Evolutionary conservation across 2,888 invertebrate species (phyloP).

Genomic region (Lycia hirtaria): DNA sequence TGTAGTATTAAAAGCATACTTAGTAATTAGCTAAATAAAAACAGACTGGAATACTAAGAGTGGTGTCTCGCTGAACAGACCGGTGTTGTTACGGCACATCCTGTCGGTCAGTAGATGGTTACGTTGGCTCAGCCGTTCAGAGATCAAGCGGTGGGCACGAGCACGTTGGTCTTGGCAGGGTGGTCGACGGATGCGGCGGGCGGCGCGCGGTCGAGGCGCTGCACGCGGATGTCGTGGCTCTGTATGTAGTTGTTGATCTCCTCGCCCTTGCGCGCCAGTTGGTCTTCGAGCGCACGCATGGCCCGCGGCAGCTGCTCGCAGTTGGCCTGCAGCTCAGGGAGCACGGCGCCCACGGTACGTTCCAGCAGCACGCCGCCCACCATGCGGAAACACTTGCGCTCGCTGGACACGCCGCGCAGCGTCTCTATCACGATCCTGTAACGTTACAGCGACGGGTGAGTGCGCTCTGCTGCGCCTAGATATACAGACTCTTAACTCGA

Average conservation of each 20-base stretch:
- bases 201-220: slow-evolving; percentile 63
- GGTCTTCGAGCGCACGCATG: slow-evolving; percentile 93
- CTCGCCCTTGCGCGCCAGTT: slow-evolving; percentile 94
- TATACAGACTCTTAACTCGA: background rate
- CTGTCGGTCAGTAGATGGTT: too few relatives aligned
- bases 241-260: slow-evolving; percentile 97
- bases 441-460: slow-evolving; percentile 83
- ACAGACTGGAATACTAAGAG: too few relatives aligned
- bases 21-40: too few relatives aligned
- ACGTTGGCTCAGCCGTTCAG: too few relatives aligned
- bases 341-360: slow-evolving; percentile 93
- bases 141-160: slow-evolving; percentile 73
- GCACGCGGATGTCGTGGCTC: slow-evolving; percentile 94
- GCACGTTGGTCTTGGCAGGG: slow-evolving; percentile 81
- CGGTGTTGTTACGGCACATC: too few relatives aligned
- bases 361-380: slow-evolving; percentile 97
- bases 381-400: slow-evolving; percentile 96
- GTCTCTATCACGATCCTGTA: slow-evolving; percentile 97
- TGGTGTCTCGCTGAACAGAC: too few relatives aligned
- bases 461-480: too few relatives aligned
- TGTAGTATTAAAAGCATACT: too few relatives aligned
- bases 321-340: slow-evolving; percentile 91
- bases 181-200: slow-evolving; percentile 43
- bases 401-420: slow-evolving; percentile 92
- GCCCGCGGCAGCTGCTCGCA: slow-evolving; percentile 93